Evolutionary conservation across 2,888 invertebrate species (phyloP), one percentile per base, ranked within the genome.

Genomic region (Euplagia quadripunctaria): DNA sequence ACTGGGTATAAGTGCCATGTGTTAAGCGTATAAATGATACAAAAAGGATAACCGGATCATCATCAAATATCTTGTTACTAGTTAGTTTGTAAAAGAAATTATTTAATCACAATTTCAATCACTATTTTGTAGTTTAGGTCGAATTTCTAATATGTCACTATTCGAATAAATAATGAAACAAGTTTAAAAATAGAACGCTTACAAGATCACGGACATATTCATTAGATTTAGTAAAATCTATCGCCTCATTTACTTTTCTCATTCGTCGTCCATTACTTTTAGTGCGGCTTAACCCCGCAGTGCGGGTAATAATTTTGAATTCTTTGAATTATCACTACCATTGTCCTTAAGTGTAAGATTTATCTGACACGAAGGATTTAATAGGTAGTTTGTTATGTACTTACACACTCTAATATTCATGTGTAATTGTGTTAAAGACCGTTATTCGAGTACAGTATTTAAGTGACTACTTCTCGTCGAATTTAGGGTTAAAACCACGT

Each of bases 211-310:
- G 1, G 41, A 17, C 74, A 72, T 72, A 49, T 66, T 46, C 75
- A 67, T 58, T 69, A 63, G 74, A 64, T 64, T 76, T 71, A 76
- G 43, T 68, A 58, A 72, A 76, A 83, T 81, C 74, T 81, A 78
- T 78, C 74, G 76, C 76, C 41, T 69, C 64, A 73, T 64, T 70
- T 72, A 69, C 46, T 55, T 65, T 43, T 8, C 20, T 20, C 20
- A 49, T 42, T n/a, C 41, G 67, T 72, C 61, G 63, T 42, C 71
- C 69, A 81, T 81, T 83, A 78, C 74, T 83, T 80, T 49, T 72
- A 74, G 63, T 31, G 46, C 9, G 20, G 58, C 31, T 78, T 83
- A 78, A 68, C 55, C 65, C 52, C 61, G 65, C 64, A 67, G 17
- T 64, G 58, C 20, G 66, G 64, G 55, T n/a, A 41, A 66, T 58